These are phyloP conservation scores for Nasonia oneida DNA, from an alignment of 2,888 invertebrate species.

Conservation along the genomic window DNA sequence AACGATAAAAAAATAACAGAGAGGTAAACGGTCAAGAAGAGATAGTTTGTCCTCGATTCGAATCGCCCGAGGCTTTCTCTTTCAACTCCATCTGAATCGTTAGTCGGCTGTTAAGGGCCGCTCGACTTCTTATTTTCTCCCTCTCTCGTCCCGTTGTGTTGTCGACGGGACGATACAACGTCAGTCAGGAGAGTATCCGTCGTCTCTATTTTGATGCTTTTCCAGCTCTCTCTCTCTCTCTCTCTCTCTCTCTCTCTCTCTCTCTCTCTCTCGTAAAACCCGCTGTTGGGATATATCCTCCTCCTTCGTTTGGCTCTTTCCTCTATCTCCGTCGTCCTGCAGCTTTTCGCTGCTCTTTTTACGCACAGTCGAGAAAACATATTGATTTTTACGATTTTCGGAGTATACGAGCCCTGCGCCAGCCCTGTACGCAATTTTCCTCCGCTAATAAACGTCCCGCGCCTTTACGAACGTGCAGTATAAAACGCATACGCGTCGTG, in stretches of 20 bases:
- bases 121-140: slow-evolving; percentile 56
- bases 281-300: slow-evolving; percentile 5
- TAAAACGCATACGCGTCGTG: background rate
- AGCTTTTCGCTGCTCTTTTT: slow-evolving; percentile 21
- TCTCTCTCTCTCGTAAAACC: slow-evolving; percentile 28
- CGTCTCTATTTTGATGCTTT: slow-evolving; percentile 2
- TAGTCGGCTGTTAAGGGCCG: slow-evolving; percentile 55
- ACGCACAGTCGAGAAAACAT: slow-evolving; percentile 30
- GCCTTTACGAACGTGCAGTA: background rate
- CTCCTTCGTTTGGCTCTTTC: background rate
- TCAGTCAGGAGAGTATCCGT: slow-evolving; percentile 1
- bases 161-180: slow-evolving; percentile 40
- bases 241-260: background rate
- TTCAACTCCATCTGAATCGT: slow-evolving; percentile 50
- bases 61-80: slow-evolving; percentile 43
- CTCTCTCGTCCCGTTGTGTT: slow-evolving; percentile 12
- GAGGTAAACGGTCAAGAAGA: background rate
- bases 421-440: slow-evolving; percentile 2
- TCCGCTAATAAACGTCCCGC: slow-evolving; percentile 22
- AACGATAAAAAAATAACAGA: background rate
- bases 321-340: slow-evolving; percentile 15
- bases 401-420: background rate
- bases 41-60: slow-evolving; percentile 41
- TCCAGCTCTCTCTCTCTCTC: background rate
- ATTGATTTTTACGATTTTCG: slow-evolving; percentile 54